A percentile compares a stretch with the other conserved stretches of the same genome.
These are phyloP conservation scores for Eonycteris spelaea DNA, from an alignment of 2,113 vertebrate genomes.

Conservation along the genomic window DNA sequence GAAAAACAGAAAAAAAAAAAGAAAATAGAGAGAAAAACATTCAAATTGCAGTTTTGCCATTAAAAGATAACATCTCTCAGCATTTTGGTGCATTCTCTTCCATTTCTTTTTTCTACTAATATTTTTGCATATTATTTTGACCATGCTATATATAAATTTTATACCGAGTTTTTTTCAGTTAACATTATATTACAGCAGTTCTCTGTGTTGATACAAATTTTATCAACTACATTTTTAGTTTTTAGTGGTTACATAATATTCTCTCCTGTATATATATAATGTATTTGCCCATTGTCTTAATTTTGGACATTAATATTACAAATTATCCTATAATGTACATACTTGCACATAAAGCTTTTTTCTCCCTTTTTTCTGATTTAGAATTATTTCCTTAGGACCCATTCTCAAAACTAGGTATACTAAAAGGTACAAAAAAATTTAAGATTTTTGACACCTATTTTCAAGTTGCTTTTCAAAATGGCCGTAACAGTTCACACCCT, in stretches of 20 bases:
- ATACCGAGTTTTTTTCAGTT: background rate
- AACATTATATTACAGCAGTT: background rate
- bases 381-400: background rate
- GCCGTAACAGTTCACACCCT: background rate
- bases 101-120: background rate
- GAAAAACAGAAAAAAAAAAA: background rate
- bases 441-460: background rate
- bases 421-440: background rate
- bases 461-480: constrained; percentile 18
- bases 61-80: background rate
- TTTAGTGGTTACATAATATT: background rate
- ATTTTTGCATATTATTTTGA: background rate
- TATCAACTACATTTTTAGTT: background rate
- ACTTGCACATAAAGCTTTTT: background rate
- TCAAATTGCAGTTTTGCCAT: background rate
- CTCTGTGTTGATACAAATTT: background rate
- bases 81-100: background rate
- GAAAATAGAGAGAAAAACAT: background rate
- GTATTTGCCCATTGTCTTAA: background rate
- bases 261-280: background rate
- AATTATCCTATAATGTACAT: background rate
- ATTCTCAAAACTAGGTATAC: background rate
- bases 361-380: background rate
- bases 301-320: background rate
- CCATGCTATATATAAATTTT: background rate